Conservation (phyloP, 2,797 vertebrate species). For the Tachyglossus aculeatus region DNA sequence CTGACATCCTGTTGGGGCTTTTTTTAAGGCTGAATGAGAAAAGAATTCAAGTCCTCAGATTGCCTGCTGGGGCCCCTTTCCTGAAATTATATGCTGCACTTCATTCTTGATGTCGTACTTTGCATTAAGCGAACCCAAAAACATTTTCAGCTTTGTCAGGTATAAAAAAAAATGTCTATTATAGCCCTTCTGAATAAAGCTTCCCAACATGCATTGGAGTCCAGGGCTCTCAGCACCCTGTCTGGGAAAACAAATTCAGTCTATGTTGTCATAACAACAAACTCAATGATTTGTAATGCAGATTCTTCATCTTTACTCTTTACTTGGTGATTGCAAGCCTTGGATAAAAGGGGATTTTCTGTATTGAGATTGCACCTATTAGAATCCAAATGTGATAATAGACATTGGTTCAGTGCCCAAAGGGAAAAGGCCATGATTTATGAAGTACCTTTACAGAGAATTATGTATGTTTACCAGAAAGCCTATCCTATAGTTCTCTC, state of each 20-base stretch:
- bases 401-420: slow-evolving; percentile 52
- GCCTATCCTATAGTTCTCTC: slow-evolving; percentile 13
- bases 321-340: slow-evolving; percentile 48
- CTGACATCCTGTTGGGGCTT: background rate
- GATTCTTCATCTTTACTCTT: slow-evolving; percentile 63
- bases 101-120: background rate
- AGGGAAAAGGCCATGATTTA: slow-evolving; percentile 51
- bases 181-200: slow-evolving; percentile 27
- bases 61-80: slow-evolving; percentile 2
- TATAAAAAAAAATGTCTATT: slow-evolving; percentile 11
- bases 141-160: slow-evolving; percentile 7
- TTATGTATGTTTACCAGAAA: slow-evolving; percentile 37
- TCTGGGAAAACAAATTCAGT: slow-evolving; percentile 47
- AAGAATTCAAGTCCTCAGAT: background rate
- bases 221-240: slow-evolving; percentile 24
- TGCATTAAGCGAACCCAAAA: slow-evolving; percentile 10
- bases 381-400: slow-evolving; percentile 51
- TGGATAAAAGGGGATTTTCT: slow-evolving; percentile 56
- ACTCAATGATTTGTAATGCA: slow-evolving; percentile 71
- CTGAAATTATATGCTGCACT: background rate
- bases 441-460: slow-evolving; percentile 44
- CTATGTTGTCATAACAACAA: slow-evolving; percentile 79
- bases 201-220: slow-evolving; percentile 40
- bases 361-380: slow-evolving; percentile 41
- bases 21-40: background rate